phyloP scores from a whole-genome alignment of 2,888 invertebrate species.

The Eupelmus urozonus region DNA sequence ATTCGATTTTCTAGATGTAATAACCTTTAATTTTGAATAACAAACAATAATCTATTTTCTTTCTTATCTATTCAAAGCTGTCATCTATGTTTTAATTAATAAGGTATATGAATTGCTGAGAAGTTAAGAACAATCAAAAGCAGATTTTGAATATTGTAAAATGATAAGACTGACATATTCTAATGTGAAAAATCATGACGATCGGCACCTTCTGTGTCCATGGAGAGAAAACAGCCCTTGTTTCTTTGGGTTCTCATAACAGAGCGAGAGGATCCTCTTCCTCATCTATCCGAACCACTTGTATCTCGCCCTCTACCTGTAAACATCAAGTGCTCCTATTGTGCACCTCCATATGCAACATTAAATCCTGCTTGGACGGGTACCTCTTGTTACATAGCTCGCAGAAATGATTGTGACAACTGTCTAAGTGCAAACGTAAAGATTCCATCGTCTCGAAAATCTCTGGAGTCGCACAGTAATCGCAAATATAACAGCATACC shows the following conservation, averaged over 20 bases:
- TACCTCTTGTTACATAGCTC: slow-evolving; percentile 57
- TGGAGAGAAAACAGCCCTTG: neutral
- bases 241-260: slow-evolving; percentile 30
- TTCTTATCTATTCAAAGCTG: too few species aligned
- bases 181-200: neutral
- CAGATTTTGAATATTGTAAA: slow-evolving; percentile 10
- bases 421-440: slow-evolving; percentile 57
- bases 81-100: too few species aligned
- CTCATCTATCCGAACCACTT: neutral
- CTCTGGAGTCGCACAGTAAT: slow-evolving; percentile 56
- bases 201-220: neutral
- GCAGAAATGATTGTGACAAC: slow-evolving; percentile 60
- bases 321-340: slow-evolving; percentile 41
- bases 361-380: slow-evolving; percentile 29
- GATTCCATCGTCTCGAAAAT: slow-evolving; percentile 33
- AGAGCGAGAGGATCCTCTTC: slow-evolving; percentile 30
- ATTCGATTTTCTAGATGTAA: too few species aligned
- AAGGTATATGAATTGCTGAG: too few species aligned
- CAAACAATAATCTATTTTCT: too few species aligned
- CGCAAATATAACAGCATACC: slow-evolving; percentile 59
- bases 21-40: too few species aligned
- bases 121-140: neutral
- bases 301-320: neutral
- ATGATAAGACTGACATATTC: too few species aligned
- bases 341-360: slow-evolving; percentile 44